phyloP scores from a whole-genome alignment of 1,140 invertebrate species.

The Drosophila sp. region DNA sequence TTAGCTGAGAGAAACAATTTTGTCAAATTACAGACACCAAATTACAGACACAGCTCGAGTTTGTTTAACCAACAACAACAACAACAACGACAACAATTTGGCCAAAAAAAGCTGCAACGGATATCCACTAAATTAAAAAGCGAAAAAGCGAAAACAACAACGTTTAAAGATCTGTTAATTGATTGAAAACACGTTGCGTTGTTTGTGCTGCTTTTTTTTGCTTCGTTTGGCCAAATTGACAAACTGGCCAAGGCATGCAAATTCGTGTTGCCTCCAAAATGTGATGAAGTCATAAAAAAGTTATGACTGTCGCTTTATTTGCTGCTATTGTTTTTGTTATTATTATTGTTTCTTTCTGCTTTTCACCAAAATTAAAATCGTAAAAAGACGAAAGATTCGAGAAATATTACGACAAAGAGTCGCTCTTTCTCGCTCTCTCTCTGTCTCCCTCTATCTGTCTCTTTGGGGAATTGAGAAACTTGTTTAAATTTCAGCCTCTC shows the following conservation, averaged over 20 bases:
- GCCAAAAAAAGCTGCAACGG: constrained; percentile 16
- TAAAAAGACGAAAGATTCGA: constrained; percentile 31
- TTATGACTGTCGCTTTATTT: constrained; percentile 59
- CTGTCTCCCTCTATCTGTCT: not conserved
- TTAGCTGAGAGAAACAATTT: constrained; percentile 60
- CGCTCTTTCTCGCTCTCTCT: not conserved
- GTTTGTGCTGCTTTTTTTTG: constrained; percentile 2
- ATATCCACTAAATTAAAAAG: constrained; percentile 15
- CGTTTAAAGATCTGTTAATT: constrained; percentile 59
- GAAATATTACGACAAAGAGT: constrained; percentile 29
- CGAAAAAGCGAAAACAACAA: constrained; percentile 42
- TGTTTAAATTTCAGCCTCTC: constrained; percentile 31
- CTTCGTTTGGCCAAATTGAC: constrained; percentile 33
- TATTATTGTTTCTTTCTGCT: constrained; percentile 20
- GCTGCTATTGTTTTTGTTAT: constrained; percentile 18
- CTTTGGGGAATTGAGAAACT: constrained; percentile 41
- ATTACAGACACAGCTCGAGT: constrained; percentile 52
- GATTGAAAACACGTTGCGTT: constrained; percentile 70
- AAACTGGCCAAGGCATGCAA: constrained; percentile 57
- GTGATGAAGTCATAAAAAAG: constrained; percentile 80
- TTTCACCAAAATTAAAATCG: constrained; percentile 35
- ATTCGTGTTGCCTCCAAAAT: constrained; percentile 40
- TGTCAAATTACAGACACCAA: constrained; percentile 64
- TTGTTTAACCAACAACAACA: constrained; percentile 41
- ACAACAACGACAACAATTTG: constrained; percentile 3